These are phyloP conservation scores for Gymnorhina tibicen DNA, from an alignment of 2,113 vertebrate species.

Conservation along the genomic window DNA sequence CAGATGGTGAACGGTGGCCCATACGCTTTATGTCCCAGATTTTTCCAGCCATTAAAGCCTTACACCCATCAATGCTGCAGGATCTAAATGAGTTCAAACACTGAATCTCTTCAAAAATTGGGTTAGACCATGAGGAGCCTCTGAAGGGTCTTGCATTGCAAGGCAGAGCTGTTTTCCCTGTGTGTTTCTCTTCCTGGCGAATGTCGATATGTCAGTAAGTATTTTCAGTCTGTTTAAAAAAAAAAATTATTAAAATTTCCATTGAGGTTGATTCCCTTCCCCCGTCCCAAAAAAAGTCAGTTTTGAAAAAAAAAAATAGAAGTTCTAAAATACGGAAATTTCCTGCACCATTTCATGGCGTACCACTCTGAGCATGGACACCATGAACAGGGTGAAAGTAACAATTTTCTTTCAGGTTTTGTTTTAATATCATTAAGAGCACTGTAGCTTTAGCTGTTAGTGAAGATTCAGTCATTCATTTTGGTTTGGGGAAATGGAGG, in stretches of 20 bases:
- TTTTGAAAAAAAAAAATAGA: background rate
- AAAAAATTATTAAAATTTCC: background rate
- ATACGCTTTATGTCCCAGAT: background rate
- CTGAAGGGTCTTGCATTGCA: background rate
- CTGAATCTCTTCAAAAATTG: background rate
- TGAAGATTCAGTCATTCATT: background rate
- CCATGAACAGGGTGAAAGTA: background rate
- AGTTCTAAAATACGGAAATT: background rate
- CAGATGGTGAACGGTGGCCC: background rate
- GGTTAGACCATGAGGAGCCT: background rate
- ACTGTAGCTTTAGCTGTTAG: background rate
- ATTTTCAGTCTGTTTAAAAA: background rate
- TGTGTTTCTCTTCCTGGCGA: background rate
- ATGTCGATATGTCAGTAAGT: background rate
- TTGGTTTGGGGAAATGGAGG: background rate
- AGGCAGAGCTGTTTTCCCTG: background rate
- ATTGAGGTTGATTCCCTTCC: rapidly evolving
- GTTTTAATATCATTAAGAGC: background rate
- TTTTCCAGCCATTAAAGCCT: background rate
- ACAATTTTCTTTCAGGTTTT: background rate
- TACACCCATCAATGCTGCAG: background rate
- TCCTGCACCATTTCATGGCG: background rate
- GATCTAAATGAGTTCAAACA: background rate
- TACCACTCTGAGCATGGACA: background rate
- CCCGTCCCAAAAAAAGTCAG: background rate